Conservation (phyloP, 2,797 vertebrate genomes). For the Gallinago stenura region DNA sequence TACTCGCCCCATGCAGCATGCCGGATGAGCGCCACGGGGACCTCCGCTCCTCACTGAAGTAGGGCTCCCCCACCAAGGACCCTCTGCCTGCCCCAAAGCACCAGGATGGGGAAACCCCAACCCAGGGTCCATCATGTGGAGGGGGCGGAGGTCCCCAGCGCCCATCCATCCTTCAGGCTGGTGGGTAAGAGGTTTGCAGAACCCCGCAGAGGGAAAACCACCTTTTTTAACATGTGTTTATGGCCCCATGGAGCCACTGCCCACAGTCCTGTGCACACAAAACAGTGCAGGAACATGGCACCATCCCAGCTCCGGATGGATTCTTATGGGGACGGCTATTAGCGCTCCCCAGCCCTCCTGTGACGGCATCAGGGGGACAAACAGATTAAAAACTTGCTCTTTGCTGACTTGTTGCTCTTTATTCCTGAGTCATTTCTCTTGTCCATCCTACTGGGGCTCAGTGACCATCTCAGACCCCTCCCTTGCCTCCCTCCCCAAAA, state of each 20-base stretch:
- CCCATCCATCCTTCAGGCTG: background rate
- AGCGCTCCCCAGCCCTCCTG: background rate
- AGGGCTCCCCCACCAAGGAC: background rate
- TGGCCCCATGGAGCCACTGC: accelerated
- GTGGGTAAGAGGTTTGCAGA: background rate
- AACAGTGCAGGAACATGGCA: accelerated
- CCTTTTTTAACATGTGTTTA: background rate
- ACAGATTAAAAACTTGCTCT: background rate
- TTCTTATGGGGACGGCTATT: background rate
- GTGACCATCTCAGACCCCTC: background rate
- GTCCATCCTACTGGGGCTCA: background rate
- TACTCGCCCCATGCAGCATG: background rate
- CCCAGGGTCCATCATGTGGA: accelerated
- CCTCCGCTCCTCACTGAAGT: background rate
- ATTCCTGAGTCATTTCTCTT: background rate
- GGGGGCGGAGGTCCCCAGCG: background rate
- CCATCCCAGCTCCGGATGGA: background rate
- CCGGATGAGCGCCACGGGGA: background rate
- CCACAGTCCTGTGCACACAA: accelerated
- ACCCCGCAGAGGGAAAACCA: background rate
- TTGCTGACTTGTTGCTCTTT: background rate
- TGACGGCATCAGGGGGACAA: background rate
- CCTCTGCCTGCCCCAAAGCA: background rate
- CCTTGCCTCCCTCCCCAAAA: background rate
- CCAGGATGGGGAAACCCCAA: background rate